These are phyloP conservation scores for Tetranychus piercei DNA, from an alignment of 2,888 invertebrate species.

Conservation along the genomic window DNA sequence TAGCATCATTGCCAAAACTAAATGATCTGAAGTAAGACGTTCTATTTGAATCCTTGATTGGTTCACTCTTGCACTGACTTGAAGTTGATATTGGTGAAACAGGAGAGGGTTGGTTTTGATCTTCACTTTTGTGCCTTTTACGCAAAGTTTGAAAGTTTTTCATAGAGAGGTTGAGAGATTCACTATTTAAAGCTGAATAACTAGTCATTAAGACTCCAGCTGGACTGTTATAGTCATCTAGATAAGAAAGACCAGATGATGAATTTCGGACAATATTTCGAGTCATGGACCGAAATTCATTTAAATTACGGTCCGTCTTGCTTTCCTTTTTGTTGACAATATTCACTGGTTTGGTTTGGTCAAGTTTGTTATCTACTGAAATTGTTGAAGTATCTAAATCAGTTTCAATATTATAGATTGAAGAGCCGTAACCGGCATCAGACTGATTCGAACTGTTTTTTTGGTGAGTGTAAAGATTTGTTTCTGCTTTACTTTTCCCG, in stretches of 20 bases:
- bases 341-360: background rate
- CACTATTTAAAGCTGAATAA: constrained; percentile 18
- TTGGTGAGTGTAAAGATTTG: background rate
- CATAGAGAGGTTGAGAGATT: constrained; percentile 11
- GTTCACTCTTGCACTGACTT: constrained; percentile 2
- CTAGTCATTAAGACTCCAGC: constrained; percentile 42
- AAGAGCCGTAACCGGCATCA: background rate
- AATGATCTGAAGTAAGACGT: constrained; percentile 38
- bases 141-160: constrained; percentile 6
- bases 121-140: constrained; percentile 24
- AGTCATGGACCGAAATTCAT: constrained; percentile 42
- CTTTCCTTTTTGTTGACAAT: background rate
- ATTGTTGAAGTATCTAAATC: constrained; percentile 12
- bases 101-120: constrained; percentile 11
- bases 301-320: constrained; percentile 31
- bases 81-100: background rate
- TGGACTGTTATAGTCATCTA: constrained; percentile 31
- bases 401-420: background rate
- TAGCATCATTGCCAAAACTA: constrained; percentile 60
- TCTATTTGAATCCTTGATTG: constrained; percentile 12
- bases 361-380: background rate
- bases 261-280: constrained; percentile 47
- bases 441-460: background rate
- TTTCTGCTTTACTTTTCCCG: background rate
- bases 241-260: constrained; percentile 30